A percentile compares a stretch with the other conserved stretches of the same genome.
phyloP scores from a whole-genome alignment of 2,113 vertebrate genomes.

The Micromys minutus region DNA sequence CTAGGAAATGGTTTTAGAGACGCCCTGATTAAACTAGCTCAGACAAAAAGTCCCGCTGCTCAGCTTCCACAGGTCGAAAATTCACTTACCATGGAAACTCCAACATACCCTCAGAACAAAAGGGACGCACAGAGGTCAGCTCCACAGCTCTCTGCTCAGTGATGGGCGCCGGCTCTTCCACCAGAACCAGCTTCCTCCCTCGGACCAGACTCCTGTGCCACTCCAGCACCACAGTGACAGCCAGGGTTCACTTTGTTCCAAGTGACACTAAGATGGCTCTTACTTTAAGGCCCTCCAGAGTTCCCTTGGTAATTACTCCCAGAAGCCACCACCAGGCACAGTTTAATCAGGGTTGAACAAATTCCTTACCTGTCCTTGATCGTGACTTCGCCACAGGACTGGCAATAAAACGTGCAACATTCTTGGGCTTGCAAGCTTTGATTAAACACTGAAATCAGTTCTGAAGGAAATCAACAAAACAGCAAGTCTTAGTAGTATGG shows the following conservation, averaged over 20 bases:
- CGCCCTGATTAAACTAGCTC: background rate
- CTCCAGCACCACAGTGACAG: background rate
- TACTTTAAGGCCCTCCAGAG: background rate
- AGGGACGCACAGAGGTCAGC: background rate
- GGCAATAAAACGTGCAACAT: conserved; percentile 91
- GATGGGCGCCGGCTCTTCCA: background rate
- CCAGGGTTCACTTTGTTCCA: conserved; percentile 9
- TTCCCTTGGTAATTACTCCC: background rate
- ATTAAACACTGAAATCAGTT: conserved; percentile 82
- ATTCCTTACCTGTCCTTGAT: conserved; percentile 91
- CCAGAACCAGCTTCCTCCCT: background rate
- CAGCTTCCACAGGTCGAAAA: conserved; percentile 22
- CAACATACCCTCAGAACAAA: background rate
- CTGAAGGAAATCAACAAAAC: conserved; percentile 83
- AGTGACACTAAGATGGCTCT: conserved; percentile 1
- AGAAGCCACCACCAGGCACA: background rate
- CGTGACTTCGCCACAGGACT: conserved; percentile 89
- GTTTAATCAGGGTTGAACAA: background rate
- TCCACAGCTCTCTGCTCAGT: background rate
- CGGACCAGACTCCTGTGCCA: background rate
- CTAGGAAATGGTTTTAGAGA: conserved; percentile 47
- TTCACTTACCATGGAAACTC: background rate
- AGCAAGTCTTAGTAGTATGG: conserved; percentile 40
- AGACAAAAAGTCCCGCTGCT: background rate
- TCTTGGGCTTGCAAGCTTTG: conserved; percentile 85